phyloP scores from a whole-genome alignment of 1,140 invertebrate genomes.

The Helicoverpa armigera region DNA sequence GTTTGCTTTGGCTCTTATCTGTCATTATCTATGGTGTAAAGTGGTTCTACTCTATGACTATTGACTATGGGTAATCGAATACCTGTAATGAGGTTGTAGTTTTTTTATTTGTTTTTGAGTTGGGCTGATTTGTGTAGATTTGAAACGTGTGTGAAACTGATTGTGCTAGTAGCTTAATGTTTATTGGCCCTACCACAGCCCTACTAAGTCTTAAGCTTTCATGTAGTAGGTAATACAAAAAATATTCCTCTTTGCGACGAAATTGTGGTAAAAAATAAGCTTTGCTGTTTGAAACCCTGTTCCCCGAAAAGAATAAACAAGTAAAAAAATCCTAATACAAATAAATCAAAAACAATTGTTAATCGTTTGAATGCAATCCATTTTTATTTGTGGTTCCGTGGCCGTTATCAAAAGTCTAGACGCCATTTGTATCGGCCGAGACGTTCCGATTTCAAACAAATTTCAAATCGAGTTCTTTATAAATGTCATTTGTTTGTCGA shows the following conservation, averaged over 20 bases:
- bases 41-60: conserved; percentile 42
- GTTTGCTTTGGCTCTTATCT: conserved; percentile 63
- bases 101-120: conserved; percentile 14
- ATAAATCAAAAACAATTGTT: conserved; percentile 12
- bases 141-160: not conserved
- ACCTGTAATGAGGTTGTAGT: conserved; percentile 21
- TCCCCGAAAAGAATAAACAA: not conserved
- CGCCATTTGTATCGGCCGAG: conserved; percentile 77
- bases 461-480: conserved; percentile 79
- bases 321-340: not conserved
- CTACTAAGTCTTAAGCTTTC: too few relatives aligned
- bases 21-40: conserved; percentile 60
- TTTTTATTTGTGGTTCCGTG: conserved; percentile 29
- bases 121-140: not conserved
- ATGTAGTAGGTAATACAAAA: too few relatives aligned
- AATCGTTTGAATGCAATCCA: conserved; percentile 33
- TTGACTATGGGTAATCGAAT: conserved; percentile 40
- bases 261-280: too few relatives aligned
- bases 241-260: too few relatives aligned
- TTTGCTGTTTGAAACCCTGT: too few relatives aligned
- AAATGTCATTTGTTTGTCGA: conserved; percentile 84
- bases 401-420: conserved; percentile 78
- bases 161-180: not conserved
- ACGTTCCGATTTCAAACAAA: conserved; percentile 81
- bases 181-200: too few relatives aligned